Evolutionary conservation across 2,113 vertebrate genomes (phyloP).

Genomic region (Polyodon spathula): DNA sequence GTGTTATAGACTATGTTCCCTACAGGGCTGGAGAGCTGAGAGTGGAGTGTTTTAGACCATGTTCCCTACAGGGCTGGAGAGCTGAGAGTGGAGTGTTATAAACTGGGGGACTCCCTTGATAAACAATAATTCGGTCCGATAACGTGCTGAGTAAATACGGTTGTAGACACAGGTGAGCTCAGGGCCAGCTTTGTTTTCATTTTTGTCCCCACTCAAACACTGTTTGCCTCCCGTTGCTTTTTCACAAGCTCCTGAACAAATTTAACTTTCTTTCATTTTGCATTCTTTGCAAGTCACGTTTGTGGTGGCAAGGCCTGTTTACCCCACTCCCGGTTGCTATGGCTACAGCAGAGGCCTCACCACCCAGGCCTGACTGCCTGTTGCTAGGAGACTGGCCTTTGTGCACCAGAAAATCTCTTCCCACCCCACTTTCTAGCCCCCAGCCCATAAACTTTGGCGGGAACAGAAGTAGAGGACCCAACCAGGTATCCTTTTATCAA

Average conservation of each 20-base stretch:
- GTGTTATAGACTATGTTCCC: no score
- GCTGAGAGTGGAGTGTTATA: neutral
- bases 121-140: neutral
- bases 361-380: neutral
- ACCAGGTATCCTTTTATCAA: no score
- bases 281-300: neutral
- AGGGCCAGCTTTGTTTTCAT: neutral
- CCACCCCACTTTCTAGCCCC: neutral
- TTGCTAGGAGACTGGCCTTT: constrained; percentile 1
- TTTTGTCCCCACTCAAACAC: neutral
- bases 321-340: neutral
- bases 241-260: neutral
- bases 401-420: neutral
- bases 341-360: neutral
- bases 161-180: neutral
- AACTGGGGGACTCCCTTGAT: neutral
- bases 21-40: neutral
- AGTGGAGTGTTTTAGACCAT: neutral
- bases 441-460: neutral
- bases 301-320: neutral
- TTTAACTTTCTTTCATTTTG: neutral
- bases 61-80: no score
- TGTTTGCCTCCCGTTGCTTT: neutral
- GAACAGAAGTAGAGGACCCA: neutral
- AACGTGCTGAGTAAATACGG: neutral